Percentiles rank a stretch among this genome's conserved stretches.
phyloP scores from a whole-genome alignment of 2,113 vertebrate genomes.

The Pteruthius melanotis region DNA sequence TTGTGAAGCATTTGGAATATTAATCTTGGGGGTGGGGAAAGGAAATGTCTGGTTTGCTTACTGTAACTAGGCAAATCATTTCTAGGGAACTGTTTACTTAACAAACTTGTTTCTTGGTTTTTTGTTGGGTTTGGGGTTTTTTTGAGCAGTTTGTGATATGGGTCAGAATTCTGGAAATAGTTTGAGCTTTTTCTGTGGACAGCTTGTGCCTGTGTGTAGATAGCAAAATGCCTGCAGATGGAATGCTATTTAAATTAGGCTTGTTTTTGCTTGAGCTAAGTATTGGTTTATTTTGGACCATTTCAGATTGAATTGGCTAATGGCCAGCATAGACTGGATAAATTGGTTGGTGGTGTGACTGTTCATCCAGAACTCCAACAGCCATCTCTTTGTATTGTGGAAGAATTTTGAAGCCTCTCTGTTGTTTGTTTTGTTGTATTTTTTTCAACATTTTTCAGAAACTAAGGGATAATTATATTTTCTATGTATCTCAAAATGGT shows the following conservation, averaged over 20 bases:
- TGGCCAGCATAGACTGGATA: not conserved
- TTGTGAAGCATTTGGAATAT: conserved; percentile 19
- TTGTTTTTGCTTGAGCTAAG: not conserved
- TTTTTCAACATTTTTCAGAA: not conserved
- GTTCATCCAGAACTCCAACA: not conserved
- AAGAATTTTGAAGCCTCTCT: not conserved
- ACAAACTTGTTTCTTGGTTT: not conserved
- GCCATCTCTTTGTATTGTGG: not conserved
- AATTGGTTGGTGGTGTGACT: not conserved
- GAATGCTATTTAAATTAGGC: not conserved
- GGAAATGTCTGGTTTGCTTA: conserved; percentile 16
- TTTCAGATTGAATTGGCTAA: not conserved
- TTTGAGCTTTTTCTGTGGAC: not conserved
- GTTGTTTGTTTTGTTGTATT: not conserved
- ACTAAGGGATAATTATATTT: not conserved
- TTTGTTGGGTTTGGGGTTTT: not conserved
- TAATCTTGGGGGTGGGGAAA: not conserved
- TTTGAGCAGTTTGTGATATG: not conserved
- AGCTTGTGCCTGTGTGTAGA: not conserved
- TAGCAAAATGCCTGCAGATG: not conserved
- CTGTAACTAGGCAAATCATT: not conserved
- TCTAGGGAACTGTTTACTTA: not conserved
- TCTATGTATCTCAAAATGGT: not conserved
- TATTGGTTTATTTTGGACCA: not conserved
- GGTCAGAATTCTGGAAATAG: not conserved